These are phyloP conservation scores for Trissonchulus latispiculum DNA, from an alignment of 2,888 invertebrate genomes.

Conservation along the genomic window DNA sequence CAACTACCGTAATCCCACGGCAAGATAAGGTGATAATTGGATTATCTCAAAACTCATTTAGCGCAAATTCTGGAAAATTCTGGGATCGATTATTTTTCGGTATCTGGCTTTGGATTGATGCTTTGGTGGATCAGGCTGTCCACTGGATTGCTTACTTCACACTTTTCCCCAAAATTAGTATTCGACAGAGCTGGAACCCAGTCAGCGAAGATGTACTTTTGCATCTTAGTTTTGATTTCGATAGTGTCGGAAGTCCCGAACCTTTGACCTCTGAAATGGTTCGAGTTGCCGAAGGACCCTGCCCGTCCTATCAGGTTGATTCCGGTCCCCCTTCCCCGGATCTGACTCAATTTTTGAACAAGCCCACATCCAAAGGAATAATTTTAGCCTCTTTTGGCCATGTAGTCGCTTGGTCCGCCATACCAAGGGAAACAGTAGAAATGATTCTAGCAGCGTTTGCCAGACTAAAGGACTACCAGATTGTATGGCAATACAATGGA, in stretches of 20 bases:
- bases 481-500: conserved; percentile 28
- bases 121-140: too few relatives aligned
- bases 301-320: not conserved
- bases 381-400: conserved; percentile 28
- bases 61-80: not conserved
- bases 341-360: too few relatives aligned
- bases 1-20: not conserved
- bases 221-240: too few relatives aligned
- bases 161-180: too few relatives aligned
- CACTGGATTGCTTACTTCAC: too few relatives aligned
- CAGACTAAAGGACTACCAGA: conserved; percentile 15
- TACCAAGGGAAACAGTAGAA: conserved; percentile 11
- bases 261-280: not conserved
- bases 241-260: too few relatives aligned
- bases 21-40: too few relatives aligned
- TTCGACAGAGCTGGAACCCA: not conserved
- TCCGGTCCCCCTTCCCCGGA: too few relatives aligned
- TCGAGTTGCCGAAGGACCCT: not conserved
- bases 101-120: too few relatives aligned
- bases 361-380: conserved; percentile 27
- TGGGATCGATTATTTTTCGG: too few relatives aligned
- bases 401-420: conserved; percentile 25
- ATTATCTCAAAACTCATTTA: not conserved
- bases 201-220: not conserved
- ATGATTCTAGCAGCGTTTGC: conserved; percentile 1